These are phyloP conservation scores for Atta texana DNA, from an alignment of 1,140 invertebrate genomes.

Conservation along the genomic window DNA sequence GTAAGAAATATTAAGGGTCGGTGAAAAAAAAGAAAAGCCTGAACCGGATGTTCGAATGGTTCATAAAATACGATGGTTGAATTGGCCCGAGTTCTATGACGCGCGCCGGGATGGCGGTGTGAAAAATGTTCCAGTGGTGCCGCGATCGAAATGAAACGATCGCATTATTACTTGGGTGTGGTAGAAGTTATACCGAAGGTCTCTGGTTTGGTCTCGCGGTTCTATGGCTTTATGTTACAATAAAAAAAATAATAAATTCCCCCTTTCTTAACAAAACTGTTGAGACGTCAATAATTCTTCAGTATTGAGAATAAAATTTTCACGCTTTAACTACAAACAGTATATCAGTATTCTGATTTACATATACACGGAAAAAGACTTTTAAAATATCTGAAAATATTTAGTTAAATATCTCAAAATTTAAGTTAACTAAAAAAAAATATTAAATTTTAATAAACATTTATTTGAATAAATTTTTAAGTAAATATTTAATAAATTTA, in stretches of 20 bases:
- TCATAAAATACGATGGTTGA: slow-evolving; percentile 57
- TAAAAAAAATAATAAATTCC: not conserved
- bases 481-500: no score
- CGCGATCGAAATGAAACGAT: slow-evolving; percentile 63
- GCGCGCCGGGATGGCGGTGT: slow-evolving; percentile 28
- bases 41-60: slow-evolving; percentile 44
- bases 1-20: slow-evolving; percentile 55
- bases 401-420: no score
- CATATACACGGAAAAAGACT: no score
- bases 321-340: not conserved
- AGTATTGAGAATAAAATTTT: not conserved
- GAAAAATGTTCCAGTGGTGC: slow-evolving; percentile 45
- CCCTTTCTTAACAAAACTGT: not conserved
- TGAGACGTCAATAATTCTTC: not conserved
- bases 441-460: no score
- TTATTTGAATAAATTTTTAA: no score
- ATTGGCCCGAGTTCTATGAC: slow-evolving; percentile 50
- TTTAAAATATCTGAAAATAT: no score
- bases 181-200: slow-evolving; percentile 25
- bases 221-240: not conserved
- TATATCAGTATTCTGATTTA: not conserved
- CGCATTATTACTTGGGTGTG: slow-evolving; percentile 58
- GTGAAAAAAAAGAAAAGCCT: slow-evolving; percentile 26
- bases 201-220: not conserved
- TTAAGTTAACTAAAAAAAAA: no score